Conservation (phyloP, 2,888 invertebrate genomes). For the Dicycla oo region DNA sequence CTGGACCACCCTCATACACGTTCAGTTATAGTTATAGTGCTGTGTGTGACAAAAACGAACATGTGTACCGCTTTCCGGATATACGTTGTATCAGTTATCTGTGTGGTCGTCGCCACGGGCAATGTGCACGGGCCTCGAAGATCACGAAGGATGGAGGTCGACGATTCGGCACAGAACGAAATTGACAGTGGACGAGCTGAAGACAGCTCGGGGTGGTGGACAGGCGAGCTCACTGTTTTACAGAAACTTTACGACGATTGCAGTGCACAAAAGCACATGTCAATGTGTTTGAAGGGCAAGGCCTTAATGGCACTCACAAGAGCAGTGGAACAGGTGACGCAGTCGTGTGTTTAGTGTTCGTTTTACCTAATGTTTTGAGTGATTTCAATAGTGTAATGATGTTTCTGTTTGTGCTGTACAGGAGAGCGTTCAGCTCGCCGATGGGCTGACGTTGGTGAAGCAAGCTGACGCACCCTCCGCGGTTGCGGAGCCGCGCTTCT, state of each 20-base stretch:
- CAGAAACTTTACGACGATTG: slow-evolving; percentile 92
- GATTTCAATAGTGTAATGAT: slow-evolving; percentile 68
- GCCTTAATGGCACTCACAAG: slow-evolving; percentile 90
- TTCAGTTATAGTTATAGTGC: slow-evolving; percentile 84
- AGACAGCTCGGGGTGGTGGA: slow-evolving; percentile 88
- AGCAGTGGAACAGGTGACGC: slow-evolving; percentile 90
- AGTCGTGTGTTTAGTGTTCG: slow-evolving; percentile 59
- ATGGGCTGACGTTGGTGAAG: slow-evolving; percentile 91
- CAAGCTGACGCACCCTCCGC: slow-evolving; percentile 89
- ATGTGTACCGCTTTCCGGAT: slow-evolving; percentile 88
- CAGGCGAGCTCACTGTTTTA: slow-evolving; percentile 90
- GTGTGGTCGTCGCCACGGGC: slow-evolving; percentile 82
- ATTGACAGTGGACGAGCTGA: slow-evolving; percentile 88
- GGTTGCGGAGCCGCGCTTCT: slow-evolving; percentile 90
- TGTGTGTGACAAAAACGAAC: slow-evolving; percentile 81
- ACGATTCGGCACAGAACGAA: slow-evolving; percentile 86
- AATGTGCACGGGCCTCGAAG: slow-evolving; percentile 86
- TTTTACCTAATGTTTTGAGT: slow-evolving; percentile 64
- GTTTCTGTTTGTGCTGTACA: slow-evolving; percentile 81
- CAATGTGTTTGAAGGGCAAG: slow-evolving; percentile 91
- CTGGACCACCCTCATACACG: slow-evolving; percentile 85
- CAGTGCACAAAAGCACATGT: slow-evolving; percentile 90
- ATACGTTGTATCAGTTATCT: slow-evolving; percentile 84
- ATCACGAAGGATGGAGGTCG: slow-evolving; percentile 85
- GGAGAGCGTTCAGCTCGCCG: slow-evolving; percentile 91